These are phyloP conservation scores for Limnodromus scolopaceus DNA, from an alignment of 2,797 vertebrate genomes.

Conservation along the genomic window DNA sequence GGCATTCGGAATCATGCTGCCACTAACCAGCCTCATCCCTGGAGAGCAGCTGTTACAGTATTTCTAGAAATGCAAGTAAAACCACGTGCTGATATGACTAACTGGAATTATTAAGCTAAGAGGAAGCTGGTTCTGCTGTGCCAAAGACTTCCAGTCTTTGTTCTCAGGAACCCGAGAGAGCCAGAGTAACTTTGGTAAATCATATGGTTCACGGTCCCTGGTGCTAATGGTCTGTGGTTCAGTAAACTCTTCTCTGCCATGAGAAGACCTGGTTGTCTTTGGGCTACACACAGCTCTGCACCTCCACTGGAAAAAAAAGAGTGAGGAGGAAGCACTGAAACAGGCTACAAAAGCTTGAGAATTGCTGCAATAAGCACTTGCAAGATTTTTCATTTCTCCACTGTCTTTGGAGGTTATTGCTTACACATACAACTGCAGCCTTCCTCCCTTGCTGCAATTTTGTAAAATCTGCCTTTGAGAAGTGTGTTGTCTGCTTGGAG, in stretches of 20 bases:
- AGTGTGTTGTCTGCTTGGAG: neutral
- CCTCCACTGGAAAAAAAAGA: neutral
- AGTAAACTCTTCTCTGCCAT: neutral
- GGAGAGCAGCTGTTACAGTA: neutral
- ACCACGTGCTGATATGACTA: neutral
- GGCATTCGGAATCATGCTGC: neutral
- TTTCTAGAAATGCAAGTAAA: neutral
- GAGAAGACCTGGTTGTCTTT: neutral
- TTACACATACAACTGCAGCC: neutral
- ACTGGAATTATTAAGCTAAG: neutral
- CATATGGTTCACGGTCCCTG: accelerated
- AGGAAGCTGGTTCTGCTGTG: neutral
- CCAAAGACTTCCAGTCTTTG: neutral
- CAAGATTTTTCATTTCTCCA: neutral
- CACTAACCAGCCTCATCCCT: neutral
- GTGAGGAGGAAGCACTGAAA: neutral
- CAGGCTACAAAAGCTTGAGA: neutral
- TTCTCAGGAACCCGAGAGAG: neutral
- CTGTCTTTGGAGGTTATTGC: neutral
- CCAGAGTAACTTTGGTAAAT: neutral
- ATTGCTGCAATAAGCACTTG: neutral
- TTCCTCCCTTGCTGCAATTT: neutral
- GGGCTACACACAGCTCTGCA: neutral
- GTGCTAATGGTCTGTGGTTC: neutral
- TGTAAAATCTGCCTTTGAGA: neutral